Base-by-base conservation (phyloP, 2,888 invertebrate genomes). In the Mimachlamys varia region DNA sequence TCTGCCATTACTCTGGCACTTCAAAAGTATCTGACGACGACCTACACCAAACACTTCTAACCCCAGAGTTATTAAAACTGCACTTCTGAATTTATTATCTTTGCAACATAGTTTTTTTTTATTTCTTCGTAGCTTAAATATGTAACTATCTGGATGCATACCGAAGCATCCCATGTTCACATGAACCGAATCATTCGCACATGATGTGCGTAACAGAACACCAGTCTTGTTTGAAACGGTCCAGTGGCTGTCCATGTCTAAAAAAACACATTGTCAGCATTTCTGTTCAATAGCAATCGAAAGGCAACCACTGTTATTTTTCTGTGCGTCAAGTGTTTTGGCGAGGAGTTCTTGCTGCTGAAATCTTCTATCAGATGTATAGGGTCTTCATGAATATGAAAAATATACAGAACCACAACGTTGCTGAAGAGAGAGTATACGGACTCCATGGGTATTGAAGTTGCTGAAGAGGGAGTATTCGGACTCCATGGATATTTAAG, bases 41-140 rank as follows among this genome's bases (percentile, higher is more conserved):
- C 27, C 33, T 0, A 33, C 76, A 0, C 0, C 15, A 10, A 2
- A 33, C 13, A 33, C 76, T 1, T 76, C 12, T 76, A 33, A 76
- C 76, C 19, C 17, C 4, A 5, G 33, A 0, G 76, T 33, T 76
- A 76, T 76, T 76, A 76, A 76, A 76, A 76, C 27, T 76, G 76
- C 76, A 76, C 76, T 76, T 76, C 76, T 76, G 33, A 76, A 76
- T 76, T 4, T 7, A 76, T 76, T 76, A 76, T 76, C 76, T 76
- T 76, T 76, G 76, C 76, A 76, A 10, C 76, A 27, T 2, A 33
- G 27, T 76, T 33, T 76, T 4, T n/a, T 27, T 76, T 76, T 33
- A 33, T 76, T 76, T 76, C 76, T 27, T 33, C 33, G 22, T 33
- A 76, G 27, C 27, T 76, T 22, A 76, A 76, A 76, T 27, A 76